These are phyloP conservation scores for Microcebus murinus DNA, from an alignment of 2,113 vertebrate species.

Conservation along the genomic window DNA sequence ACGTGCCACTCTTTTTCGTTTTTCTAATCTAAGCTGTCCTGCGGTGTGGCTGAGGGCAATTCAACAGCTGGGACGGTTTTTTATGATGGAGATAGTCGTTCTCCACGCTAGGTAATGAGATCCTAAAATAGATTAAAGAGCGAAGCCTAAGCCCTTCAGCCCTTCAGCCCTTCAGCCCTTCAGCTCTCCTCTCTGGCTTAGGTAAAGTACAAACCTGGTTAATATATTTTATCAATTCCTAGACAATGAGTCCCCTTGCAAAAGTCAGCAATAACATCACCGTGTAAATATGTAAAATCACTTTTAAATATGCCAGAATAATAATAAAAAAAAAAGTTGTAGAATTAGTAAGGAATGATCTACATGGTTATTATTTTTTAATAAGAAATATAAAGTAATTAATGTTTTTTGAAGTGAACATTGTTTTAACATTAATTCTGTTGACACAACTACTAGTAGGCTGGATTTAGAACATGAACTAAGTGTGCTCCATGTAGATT, in stretches of 20 bases:
- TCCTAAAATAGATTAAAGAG: slow-evolving; percentile 53
- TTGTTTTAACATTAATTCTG: slow-evolving; percentile 30
- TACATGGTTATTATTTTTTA: background rate
- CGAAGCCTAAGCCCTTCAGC: background rate
- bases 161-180: background rate
- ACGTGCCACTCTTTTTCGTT: background rate
- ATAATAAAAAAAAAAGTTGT: background rate
- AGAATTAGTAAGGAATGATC: background rate
- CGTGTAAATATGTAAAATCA: background rate
- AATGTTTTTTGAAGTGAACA: background rate
- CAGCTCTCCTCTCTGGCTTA: background rate
- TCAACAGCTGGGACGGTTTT: background rate
- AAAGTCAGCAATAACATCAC: slow-evolving; percentile 15
- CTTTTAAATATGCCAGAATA: background rate
- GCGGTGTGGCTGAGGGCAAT: background rate
- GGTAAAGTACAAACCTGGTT: slow-evolving; percentile 1
- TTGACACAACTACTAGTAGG: background rate
- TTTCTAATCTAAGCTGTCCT: slow-evolving; percentile 7
- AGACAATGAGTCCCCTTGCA: background rate
- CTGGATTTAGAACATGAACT: background rate
- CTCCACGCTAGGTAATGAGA: slow-evolving; percentile 26
- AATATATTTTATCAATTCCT: background rate
- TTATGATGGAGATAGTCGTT: background rate
- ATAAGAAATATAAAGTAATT: background rate
- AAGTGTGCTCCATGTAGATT: background rate